Evolutionary conservation across 35 echinoderm and acorn worm species (phyloP).

Genomic region (Holothuria glaberrima): DNA sequence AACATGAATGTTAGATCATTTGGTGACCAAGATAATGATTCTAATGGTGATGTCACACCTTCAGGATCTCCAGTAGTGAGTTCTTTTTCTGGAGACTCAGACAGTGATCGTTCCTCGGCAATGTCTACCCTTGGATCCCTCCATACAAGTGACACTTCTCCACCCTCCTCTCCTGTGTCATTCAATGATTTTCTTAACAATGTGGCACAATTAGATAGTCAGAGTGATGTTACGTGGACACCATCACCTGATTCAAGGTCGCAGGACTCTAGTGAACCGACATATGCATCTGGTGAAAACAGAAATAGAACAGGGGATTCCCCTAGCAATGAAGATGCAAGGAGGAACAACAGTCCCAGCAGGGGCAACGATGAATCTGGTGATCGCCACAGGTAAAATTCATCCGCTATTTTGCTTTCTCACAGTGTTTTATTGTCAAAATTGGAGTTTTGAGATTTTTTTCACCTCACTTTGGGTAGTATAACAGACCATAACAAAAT

Average conservation of each 20-base stretch:
- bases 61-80: background rate
- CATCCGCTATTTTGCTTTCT: no score
- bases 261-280: no score
- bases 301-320: no score
- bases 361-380: no score
- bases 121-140: background rate
- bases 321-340: no score
- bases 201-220: slow-evolving; percentile 8
- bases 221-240: slow-evolving; percentile 9
- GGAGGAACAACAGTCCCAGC: no score
- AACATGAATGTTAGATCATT: background rate
- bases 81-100: background rate
- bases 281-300: no score
- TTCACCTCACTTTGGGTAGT: no score
- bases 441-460: no score
- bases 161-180: slow-evolving; percentile 11
- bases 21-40: background rate
- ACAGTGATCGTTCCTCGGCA: background rate
- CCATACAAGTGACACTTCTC: slow-evolving; percentile 27
- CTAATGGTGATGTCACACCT: background rate
- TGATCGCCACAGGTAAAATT: no score
- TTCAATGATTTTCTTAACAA: slow-evolving; percentile 8
- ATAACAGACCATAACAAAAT: no score
- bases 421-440: no score
- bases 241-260: background rate